Conservation (phyloP, 2,888 invertebrate genomes). For the Teinopalpus imperialis region DNA sequence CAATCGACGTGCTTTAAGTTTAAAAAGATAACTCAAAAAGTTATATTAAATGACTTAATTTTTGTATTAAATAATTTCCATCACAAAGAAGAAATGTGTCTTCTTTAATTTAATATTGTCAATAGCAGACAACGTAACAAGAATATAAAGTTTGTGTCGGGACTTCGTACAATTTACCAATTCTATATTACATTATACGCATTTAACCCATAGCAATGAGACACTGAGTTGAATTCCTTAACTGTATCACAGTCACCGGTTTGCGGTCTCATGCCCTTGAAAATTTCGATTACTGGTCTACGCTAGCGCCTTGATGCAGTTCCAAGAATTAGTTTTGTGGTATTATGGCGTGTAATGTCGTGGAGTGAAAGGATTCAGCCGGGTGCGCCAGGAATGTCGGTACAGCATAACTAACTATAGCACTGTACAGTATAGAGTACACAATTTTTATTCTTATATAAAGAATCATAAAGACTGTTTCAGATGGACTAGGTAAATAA, state of each 20-base stretch:
- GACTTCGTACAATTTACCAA: no score
- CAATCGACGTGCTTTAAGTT: no score
- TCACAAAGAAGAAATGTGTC: no score
- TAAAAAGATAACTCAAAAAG: no score
- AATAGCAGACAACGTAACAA: no score
- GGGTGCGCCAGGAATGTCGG: constrained; percentile 50
- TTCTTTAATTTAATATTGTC: no score
- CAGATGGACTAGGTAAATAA: neutral
- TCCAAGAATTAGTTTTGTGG: constrained; percentile 50
- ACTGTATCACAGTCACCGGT: constrained; percentile 22
- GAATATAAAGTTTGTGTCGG: no score
- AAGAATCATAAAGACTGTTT: neutral
- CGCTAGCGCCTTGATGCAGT: constrained; percentile 33
- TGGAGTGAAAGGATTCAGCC: constrained; percentile 57
- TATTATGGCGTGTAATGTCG: constrained; percentile 45
- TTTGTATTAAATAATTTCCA: no score
- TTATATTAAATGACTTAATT: no score
- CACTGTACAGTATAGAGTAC: neutral
- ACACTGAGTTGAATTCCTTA: constrained; percentile 4
- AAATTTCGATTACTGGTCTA: constrained; percentile 29
- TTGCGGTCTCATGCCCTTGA: constrained; percentile 29
- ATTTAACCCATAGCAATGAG: neutral
- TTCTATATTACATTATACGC: no score
- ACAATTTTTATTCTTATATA: constrained; percentile 1
- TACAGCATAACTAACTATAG: constrained; percentile 24